Percentiles rank a stretch among this genome's conserved stretches.
Evolutionary conservation across 1,140 invertebrate species (phyloP).

Genomic region (Drosophila albomicans): DNA sequence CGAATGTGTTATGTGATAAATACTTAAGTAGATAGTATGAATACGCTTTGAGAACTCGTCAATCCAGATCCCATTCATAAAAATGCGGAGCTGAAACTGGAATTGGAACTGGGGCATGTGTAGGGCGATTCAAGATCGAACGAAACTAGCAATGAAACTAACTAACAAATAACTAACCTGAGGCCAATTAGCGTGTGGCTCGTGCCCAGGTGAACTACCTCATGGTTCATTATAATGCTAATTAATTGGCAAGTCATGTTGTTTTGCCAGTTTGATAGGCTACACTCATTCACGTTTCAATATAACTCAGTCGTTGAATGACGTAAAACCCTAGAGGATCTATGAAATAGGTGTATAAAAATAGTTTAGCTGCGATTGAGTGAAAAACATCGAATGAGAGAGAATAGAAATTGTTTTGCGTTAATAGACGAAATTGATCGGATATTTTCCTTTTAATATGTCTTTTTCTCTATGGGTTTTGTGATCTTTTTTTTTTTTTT

Average conservation of each 20-base stretch:
- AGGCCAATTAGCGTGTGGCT: conserved; percentile 67
- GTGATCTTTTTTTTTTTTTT: conserved; percentile 18
- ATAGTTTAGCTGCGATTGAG: background rate
- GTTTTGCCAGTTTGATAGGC: conserved; percentile 35
- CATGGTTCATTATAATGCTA: conserved; percentile 70
- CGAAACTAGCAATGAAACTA: conserved; percentile 13
- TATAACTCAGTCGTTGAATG: conserved; percentile 29
- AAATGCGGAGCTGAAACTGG: conserved; percentile 1
- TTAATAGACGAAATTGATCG: conserved; percentile 29
- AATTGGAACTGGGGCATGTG: conserved; percentile 46
- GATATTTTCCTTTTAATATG: conserved; percentile 2
- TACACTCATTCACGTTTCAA: conserved; percentile 56
- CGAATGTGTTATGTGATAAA: conserved; percentile 26
- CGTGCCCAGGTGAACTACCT: conserved; percentile 79
- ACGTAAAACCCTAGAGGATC: conserved; percentile 43
- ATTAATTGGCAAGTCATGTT: conserved; percentile 64
- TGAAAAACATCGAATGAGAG: conserved; percentile 4
- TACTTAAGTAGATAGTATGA: conserved; percentile 9
- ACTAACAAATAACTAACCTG: conserved; percentile 29
- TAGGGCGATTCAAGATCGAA: conserved; percentile 65
- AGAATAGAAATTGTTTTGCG: conserved; percentile 5
- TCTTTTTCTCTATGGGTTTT: conserved; percentile 13
- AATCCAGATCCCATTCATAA: conserved; percentile 39
- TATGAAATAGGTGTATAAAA: conserved; percentile 32
- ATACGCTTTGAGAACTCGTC: conserved; percentile 28